phyloP scores from a whole-genome alignment of 2,113 vertebrate genomes.

The Tringa solitaria region DNA sequence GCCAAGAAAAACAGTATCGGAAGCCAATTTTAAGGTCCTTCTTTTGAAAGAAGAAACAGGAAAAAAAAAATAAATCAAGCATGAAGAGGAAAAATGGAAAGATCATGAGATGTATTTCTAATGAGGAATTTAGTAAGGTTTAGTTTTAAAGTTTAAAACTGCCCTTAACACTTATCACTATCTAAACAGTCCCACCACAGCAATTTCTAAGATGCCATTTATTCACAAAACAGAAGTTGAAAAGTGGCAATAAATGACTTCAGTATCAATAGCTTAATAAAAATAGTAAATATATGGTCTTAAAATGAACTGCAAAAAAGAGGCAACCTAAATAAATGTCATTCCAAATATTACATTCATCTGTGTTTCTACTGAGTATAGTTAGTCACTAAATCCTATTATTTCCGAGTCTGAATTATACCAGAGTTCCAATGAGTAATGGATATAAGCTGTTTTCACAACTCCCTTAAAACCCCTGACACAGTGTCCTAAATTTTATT shows the following conservation, averaged over 20 bases:
- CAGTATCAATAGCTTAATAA: not conserved
- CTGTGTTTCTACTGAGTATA: not conserved
- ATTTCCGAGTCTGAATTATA: not conserved
- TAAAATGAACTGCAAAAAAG: not conserved
- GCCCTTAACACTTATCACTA: not conserved
- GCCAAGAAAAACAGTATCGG: not conserved
- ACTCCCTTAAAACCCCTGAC: not conserved
- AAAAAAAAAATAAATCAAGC: not conserved
- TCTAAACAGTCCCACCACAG: not conserved
- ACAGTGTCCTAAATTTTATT: not conserved
- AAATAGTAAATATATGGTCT: not conserved
- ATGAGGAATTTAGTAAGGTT: not conserved
- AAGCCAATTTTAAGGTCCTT: not conserved
- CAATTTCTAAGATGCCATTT: not conserved
- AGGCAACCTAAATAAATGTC: not conserved
- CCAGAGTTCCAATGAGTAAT: not conserved
- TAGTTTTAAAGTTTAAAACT: not conserved
- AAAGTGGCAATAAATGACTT: not conserved
- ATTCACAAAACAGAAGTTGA: not conserved
- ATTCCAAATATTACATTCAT: not conserved
- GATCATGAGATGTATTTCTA: not conserved
- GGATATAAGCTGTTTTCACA: not conserved
- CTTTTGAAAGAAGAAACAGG: not conserved
- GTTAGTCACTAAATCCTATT: not conserved
- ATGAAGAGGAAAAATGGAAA: not conserved